Conservation (phyloP, 2,113 vertebrate genomes). For the Callionymus lyra region DNA sequence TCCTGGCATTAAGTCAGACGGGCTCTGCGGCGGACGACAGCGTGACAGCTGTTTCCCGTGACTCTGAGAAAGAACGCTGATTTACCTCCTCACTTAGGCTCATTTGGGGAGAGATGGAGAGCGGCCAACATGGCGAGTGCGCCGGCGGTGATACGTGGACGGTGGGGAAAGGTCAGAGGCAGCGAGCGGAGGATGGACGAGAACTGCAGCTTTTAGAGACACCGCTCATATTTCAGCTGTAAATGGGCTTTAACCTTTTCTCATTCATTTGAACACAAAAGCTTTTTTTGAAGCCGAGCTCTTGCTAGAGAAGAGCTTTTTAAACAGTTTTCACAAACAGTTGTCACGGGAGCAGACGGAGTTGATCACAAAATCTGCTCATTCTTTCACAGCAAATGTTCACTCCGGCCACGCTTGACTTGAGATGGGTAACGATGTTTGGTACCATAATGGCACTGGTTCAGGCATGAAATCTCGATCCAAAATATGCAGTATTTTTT, state of each 20-base stretch:
- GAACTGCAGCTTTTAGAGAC: constrained; percentile 27
- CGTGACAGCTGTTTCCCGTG: constrained; percentile 53
- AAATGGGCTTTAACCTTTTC: constrained; percentile 38
- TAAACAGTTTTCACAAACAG: too few species aligned
- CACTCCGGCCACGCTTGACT: too few species aligned
- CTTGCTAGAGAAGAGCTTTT: too few species aligned
- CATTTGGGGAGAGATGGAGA: constrained; percentile 55
- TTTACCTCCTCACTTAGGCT: constrained; percentile 45
- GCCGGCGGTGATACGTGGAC: constrained; percentile 27
- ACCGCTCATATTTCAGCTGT: constrained; percentile 23
- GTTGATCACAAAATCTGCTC: too few species aligned
- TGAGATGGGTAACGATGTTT: too few species aligned
- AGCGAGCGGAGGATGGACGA: constrained; percentile 10
- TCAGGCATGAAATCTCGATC: too few species aligned
- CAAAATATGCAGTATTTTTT: too few species aligned
- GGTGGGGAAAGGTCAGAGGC: constrained; percentile 44
- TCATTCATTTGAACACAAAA: constrained; percentile 15
- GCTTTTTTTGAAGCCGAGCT: too few species aligned
- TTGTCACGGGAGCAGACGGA: too few species aligned
- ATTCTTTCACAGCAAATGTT: too few species aligned
- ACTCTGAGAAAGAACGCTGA: constrained; percentile 46
- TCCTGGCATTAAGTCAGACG: constrained; percentile 41
- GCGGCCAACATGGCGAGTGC: constrained; percentile 38
- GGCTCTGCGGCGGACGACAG: constrained; percentile 34
- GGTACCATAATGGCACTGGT: too few species aligned